Evolutionary conservation across 2,888 invertebrate species (phyloP), one percentile per base, ranked within the genome.

Genomic region (Leptodirus hochenwartii): DNA sequence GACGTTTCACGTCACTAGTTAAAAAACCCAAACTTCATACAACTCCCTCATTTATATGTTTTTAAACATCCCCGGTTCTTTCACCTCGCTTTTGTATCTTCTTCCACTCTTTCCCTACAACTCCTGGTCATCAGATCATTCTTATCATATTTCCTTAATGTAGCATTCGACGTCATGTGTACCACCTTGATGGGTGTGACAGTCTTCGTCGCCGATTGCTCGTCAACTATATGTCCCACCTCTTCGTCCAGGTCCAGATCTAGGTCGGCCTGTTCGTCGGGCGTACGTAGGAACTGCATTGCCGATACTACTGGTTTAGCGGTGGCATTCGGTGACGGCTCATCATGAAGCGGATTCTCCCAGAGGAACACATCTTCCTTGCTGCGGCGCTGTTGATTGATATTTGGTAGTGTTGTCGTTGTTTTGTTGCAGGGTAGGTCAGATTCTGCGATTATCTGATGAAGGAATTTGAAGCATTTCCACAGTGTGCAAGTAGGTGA

Each of bases 261-360:
- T 6, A 77, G 56, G 29, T 76, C 75, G 1, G 68, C 69, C 44
- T 75, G 75, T 44, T 77, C 76, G 44, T 77, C 75, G 0, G 77
- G 76, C 1, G 76, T 76, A 29, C 66, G 64, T 3, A 68, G 65
- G 33, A 62, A 59, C 39, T 58, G 32, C 12, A 29, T 10, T 10
- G 10, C 8, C 6, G 6, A 9, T 6, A 24, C 25, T 25, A 38
- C 59, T 47, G 24, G 45, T 34, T 47, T 53, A 25, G 36, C 37
- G 16, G 33, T 40, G 22, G 43, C 39, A 33, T 47, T 64, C 38
- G 45, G 66, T 47, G 42, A 64, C 35, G 61, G 62, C 41, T 64
- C 58, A n/a, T n/a, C n/a, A 43, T 74, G 75, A 20, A 79, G 50
- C 0, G 80, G 79, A 57, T 80, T 80, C 49, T 79, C 78, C 80